Evolutionary conservation across 2,113 vertebrate genomes (phyloP).

Genomic region (Psophia crepitans): DNA sequence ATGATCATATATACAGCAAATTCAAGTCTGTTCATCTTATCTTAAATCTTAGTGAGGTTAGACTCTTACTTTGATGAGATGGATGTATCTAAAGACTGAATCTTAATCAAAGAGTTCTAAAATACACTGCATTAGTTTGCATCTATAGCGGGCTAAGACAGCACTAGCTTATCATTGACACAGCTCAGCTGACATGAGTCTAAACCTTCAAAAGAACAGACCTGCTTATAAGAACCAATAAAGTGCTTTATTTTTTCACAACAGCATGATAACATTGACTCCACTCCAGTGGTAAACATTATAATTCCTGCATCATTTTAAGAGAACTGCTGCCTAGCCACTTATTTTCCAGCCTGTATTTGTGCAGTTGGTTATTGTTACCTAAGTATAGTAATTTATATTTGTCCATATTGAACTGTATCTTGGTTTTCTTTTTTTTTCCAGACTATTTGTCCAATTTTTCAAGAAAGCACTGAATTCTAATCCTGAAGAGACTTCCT

Average conservation of each 20-base stretch:
- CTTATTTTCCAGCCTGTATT: neutral
- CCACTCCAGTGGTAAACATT: neutral
- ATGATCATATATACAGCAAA: neutral
- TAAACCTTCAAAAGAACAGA: constrained; percentile 26
- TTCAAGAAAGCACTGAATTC: constrained; percentile 54
- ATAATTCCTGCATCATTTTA: neutral
- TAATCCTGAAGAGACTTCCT: constrained; percentile 8
- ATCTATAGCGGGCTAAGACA: neutral
- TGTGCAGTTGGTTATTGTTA: neutral
- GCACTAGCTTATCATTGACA: neutral
- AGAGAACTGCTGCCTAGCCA: neutral
- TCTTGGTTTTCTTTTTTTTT: neutral
- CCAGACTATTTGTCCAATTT: constrained; percentile 58
- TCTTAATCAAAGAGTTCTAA: constrained; percentile 25
- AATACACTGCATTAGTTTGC: neutral
- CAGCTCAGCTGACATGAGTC: neutral
- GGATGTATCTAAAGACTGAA: neutral
- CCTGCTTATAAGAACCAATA: neutral
- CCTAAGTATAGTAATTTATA: neutral
- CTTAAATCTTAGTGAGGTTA: neutral
- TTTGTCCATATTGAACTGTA: neutral
- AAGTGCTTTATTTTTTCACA: neutral
- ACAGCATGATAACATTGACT: neutral
- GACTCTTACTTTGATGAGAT: constrained; percentile 25
- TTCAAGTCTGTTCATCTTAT: neutral